Evolutionary conservation across 2,888 invertebrate species (phyloP).

Genomic region (Pandemis cinnamomeana): DNA sequence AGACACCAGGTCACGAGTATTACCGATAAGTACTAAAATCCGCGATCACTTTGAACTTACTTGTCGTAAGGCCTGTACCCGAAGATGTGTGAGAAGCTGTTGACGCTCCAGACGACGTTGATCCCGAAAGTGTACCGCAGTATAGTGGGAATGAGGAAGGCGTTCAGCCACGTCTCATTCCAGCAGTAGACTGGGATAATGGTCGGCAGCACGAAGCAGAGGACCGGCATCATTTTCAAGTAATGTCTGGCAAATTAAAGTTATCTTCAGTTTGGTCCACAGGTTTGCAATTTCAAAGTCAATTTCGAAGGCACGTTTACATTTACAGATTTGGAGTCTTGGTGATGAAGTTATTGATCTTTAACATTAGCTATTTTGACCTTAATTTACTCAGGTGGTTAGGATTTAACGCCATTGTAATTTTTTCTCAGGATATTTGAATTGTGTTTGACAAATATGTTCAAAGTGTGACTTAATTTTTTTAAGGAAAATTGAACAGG

Average conservation of each 20-base stretch:
- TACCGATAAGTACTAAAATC: not conserved
- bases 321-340: no score
- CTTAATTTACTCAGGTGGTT: no score
- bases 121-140: constrained; percentile 91
- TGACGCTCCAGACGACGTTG: constrained; percentile 96
- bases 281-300: no score
- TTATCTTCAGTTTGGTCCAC: not conserved
- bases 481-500: no score
- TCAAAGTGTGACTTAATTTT: no score
- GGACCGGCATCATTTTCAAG: constrained; percentile 89
- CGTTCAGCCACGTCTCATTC: constrained; percentile 88
- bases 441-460: no score
- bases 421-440: no score
- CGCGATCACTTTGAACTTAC: constrained; percentile 67
- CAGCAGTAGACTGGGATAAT: constrained; percentile 91
- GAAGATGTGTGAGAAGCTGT: constrained; percentile 96
- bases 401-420: no score
- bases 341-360: no score
- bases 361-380: no score
- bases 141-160: constrained; percentile 91
- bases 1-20: no score
- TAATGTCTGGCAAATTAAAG: constrained; percentile 84
- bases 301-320: no score
- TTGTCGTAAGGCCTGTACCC: constrained; percentile 96
- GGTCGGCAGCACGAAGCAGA: constrained; percentile 93